A percentile compares a stretch with the other conserved stretches of the same genome.
These are phyloP conservation scores for Trichonephila clavata DNA, from an alignment of 1,140 invertebrate species.

Conservation along the genomic window DNA sequence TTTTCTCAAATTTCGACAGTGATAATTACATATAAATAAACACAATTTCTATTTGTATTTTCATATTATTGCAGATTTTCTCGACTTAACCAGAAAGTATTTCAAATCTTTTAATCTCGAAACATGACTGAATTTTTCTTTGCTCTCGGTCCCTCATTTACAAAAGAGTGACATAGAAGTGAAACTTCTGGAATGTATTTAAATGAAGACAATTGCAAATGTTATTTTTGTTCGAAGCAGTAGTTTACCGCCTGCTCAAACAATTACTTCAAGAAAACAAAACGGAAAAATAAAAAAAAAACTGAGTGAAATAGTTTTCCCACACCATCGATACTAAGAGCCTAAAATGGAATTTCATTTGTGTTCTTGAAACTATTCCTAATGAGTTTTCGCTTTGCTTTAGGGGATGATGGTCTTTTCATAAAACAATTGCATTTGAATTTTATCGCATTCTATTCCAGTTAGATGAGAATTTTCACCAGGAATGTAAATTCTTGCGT, in stretches of 20 bases:
- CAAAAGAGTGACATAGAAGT: not conserved
- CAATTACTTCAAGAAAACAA: not conserved
- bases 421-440: not conserved
- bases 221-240: slow-evolving; percentile 17
- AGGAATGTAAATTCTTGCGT: not conserved
- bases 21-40: no score
- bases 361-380: not conserved
- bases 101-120: no score
- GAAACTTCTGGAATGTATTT: slow-evolving; percentile 13
- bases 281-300: not conserved
- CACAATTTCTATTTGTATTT: no score
- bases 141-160: not conserved
- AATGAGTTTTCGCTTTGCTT: slow-evolving; percentile 26
- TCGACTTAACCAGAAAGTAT: no score
- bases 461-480: not conserved
- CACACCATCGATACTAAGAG: not conserved
- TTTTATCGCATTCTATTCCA: not conserved
- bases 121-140: not conserved
- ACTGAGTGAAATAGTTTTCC: not conserved
- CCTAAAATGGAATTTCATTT: slow-evolving; percentile 21
- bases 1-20: no score
- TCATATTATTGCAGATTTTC: no score
- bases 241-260: not conserved
- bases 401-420: not conserved
- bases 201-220: slow-evolving; percentile 30